A percentile compares a stretch with the other conserved stretches of the same genome.
These are phyloP conservation scores for Lutjanus erythropterus DNA, from an alignment of 2,113 vertebrate species.

Conservation along the genomic window DNA sequence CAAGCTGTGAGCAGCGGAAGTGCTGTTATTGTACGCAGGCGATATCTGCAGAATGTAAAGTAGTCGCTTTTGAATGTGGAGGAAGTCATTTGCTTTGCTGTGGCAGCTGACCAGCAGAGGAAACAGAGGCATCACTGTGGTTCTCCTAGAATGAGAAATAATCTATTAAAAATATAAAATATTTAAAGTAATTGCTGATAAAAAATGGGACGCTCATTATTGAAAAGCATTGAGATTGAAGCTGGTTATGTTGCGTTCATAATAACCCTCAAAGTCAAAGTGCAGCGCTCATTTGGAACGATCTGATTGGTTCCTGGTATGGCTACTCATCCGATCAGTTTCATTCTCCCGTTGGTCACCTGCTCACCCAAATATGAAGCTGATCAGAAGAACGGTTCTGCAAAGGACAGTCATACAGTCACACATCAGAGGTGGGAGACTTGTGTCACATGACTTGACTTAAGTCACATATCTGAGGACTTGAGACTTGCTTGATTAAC, in stretches of 20 bases:
- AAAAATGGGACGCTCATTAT: background rate
- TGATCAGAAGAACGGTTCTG: too few species aligned
- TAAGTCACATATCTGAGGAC: too few species aligned
- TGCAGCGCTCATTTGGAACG: too few species aligned
- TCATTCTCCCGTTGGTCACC: too few species aligned
- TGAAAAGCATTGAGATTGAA: background rate
- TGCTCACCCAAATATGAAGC: too few species aligned
- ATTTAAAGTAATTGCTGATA: background rate
- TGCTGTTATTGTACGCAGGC: slow-evolving; percentile 2
- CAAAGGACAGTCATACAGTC: too few species aligned
- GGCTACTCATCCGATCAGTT: too few species aligned
- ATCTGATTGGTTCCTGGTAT: too few species aligned
- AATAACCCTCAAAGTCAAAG: background rate
- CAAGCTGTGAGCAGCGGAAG: too few species aligned
- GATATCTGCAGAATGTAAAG: slow-evolving; percentile 43
- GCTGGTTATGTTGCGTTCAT: background rate
- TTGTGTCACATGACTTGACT: too few species aligned
- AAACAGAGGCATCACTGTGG: background rate
- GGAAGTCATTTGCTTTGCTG: slow-evolving; percentile 13
- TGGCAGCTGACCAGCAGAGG: slow-evolving; percentile 10
- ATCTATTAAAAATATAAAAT: background rate
- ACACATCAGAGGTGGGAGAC: too few species aligned
- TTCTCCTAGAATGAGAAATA: background rate
- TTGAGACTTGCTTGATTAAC: too few species aligned
- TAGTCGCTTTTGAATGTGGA: slow-evolving; percentile 14